Conservation (phyloP, 2,113 vertebrate genomes). For the Monopterus albus region DNA sequence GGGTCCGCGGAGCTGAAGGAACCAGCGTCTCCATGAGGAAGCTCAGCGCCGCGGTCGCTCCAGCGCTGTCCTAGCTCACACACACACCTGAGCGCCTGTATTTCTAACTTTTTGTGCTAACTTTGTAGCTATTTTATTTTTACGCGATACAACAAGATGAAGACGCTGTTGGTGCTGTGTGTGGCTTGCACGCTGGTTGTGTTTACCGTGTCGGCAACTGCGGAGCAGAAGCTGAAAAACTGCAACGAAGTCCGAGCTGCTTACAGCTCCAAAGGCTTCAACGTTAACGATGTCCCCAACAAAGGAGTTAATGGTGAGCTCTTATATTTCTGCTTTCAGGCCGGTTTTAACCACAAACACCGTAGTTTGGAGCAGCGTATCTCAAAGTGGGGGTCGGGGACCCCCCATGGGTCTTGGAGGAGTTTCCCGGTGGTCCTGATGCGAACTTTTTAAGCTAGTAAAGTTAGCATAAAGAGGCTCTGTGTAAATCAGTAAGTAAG, state of each 20-base stretch:
- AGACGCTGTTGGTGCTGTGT: slow-evolving; percentile 73
- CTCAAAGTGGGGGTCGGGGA: slow-evolving; percentile 11
- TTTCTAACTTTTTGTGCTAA: too few species aligned
- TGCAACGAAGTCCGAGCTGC: slow-evolving; percentile 89
- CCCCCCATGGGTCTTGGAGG: neutral
- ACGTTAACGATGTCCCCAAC: slow-evolving; percentile 90
- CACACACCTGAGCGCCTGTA: too few species aligned
- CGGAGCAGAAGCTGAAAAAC: slow-evolving; percentile 88
- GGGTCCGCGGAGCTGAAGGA: slow-evolving; percentile 58
- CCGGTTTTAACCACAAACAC: neutral
- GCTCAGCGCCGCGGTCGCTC: slow-evolving; percentile 61
- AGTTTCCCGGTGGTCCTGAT: slow-evolving; percentile 9
- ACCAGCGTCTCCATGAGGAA: slow-evolving; percentile 78
- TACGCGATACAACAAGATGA: too few species aligned
- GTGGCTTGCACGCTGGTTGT: slow-evolving; percentile 79
- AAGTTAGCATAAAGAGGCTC: slow-evolving; percentile 2
- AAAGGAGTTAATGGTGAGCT: slow-evolving; percentile 88
- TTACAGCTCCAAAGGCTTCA: slow-evolving; percentile 91
- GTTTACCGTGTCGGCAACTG: slow-evolving; percentile 75
- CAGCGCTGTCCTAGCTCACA: slow-evolving; percentile 54
- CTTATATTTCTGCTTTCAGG: neutral
- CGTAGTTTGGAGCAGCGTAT: neutral
- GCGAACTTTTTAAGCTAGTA: slow-evolving; percentile 24
- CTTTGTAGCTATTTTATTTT: neutral
- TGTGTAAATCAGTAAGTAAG: neutral